Evolutionary conservation across 2,888 invertebrate genomes (phyloP), one percentile per base, ranked within the genome.

Genomic region (Eupithecia insigniata): DNA sequence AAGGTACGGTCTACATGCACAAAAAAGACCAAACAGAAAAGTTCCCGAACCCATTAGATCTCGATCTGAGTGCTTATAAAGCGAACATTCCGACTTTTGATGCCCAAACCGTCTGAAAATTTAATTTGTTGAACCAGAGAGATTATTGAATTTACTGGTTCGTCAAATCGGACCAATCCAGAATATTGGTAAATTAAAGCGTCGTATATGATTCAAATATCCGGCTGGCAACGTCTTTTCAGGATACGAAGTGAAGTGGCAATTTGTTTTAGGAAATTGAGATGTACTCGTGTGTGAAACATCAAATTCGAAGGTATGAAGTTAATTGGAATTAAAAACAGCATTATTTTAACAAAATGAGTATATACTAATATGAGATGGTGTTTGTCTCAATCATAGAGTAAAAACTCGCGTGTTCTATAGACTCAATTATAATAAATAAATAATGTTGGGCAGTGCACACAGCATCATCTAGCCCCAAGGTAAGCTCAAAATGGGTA

Each of bases 181-280:
- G 22, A 67, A 39, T 62, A 65, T 72, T 72, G 66, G 68, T 66
- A n/a, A 46, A 75, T 75, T 71, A 72, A 74, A 75, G 55, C 61
- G 2, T 51, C 51, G 72, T 69, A 66, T 69, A 72, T 62, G 65
- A 64, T 55, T 70, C 71, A 74, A 46, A 74, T 68, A 75, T 75
- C 78, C 74, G 78, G 72, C 61, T 72, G 68, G 65, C 55, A 75
- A 68, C 67, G 65, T 71, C 67, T 74, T 70, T 69, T 72, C 70
- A 43, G 70, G 36, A 66, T 68, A 46, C 61, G 69, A 68, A 66
- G 55, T 70, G 70, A 69, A 66, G 69, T 67, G 60, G 26, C 68
- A 70, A 73, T 69, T 70, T 70, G 67, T 28, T 71, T 39, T n/a
- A 66, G 71, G 70, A 65, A 72, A 72, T 72, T 34, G 64, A 69